Base-by-base conservation (phyloP, 92 coral and sea anemone species). In the Epizoanthus illoricatus region DNA sequence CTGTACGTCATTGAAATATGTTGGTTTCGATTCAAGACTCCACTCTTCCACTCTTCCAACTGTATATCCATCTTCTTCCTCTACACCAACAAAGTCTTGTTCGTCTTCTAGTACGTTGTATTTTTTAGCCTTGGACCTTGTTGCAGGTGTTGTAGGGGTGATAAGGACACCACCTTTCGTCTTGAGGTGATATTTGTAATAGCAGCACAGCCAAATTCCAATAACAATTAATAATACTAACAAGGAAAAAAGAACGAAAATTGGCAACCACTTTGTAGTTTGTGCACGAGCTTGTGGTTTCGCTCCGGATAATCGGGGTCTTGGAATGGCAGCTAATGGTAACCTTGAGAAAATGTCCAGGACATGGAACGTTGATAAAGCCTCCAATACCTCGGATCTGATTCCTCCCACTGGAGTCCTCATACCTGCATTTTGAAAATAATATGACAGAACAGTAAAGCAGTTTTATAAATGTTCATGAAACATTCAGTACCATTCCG, bases 121-220 rank as follows among this genome's bases (percentile, higher is more conserved):
- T 70, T 63, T 78, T 4, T 10, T 39, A 64, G 11, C 15, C 67
- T 21, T 52, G 10, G 56, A 52, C 56, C 12, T 78, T 19, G 57
- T 4, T 7, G 54, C 7, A 1, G 72, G 71, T 1, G 71, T 78
- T 19, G 60, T 78, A 15, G 17, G 41, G 13, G 71, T 78, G 15
- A 62, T 20, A 4, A 78, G 57, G 28, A 63, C 58, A 63, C 72
- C 71, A 5, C 69, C 82, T 78, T 55, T 78, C 9, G 13, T 28
- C 56, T 78, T 78, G 7, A 78, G 71, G 66, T 40, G 42, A 4
- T 63, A 36, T 13, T 78, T 78, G 82, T 78, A 78, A 70, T 78
- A 78, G 82, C 23, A 78, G 82, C 71, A 78, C 20, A 63, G 52
- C 82, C 82, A 78, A 42, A 78, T 42, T 15, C 58, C 82, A 41